A percentile compares a stretch with the other conserved stretches of the same genome.
Conservation (phyloP, 1,140 invertebrate genomes). For the Centruroides sculpturatus region DNA sequence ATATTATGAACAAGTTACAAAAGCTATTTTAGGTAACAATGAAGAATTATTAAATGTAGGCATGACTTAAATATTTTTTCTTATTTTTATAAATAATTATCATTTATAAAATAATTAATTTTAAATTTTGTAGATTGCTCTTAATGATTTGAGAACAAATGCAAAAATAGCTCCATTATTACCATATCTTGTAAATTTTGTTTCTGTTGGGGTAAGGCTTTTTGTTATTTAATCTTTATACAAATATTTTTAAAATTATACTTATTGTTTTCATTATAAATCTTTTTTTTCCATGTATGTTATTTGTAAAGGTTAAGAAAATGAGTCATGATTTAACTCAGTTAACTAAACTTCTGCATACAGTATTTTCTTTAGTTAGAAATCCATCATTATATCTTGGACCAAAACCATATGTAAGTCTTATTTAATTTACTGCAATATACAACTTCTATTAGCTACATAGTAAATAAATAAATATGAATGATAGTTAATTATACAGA, state of each 20-base stretch:
- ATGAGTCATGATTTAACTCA: constrained; percentile 28
- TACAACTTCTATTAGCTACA: no score
- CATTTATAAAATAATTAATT: not conserved
- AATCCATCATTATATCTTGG: constrained; percentile 25
- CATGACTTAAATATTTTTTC: not conserved
- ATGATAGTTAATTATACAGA: no score
- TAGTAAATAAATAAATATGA: no score
- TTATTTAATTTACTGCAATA: not conserved
- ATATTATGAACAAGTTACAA: constrained; percentile 28
- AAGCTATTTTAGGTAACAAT: constrained; percentile 25
- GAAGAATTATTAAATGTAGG: constrained; percentile 17
- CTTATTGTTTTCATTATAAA: not conserved
- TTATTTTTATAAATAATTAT: not conserved
- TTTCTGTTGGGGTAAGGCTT: constrained; percentile 27
- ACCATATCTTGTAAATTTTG: constrained; percentile 29
- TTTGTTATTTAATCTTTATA: not conserved
- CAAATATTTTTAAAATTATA: no score
- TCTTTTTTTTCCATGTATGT: not conserved
- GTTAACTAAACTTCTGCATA: constrained; percentile 25
- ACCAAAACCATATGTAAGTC: constrained; percentile 27
- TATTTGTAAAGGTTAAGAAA: constrained; percentile 25
- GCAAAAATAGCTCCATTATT: constrained; percentile 25
- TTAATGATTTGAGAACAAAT: constrained; percentile 25
- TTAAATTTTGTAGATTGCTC: constrained; percentile 22
- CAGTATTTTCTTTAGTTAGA: constrained; percentile 22